Evolutionary conservation across 92 coral and sea anemone species (phyloP).

Genomic region (Palythoa grandiflora): DNA sequence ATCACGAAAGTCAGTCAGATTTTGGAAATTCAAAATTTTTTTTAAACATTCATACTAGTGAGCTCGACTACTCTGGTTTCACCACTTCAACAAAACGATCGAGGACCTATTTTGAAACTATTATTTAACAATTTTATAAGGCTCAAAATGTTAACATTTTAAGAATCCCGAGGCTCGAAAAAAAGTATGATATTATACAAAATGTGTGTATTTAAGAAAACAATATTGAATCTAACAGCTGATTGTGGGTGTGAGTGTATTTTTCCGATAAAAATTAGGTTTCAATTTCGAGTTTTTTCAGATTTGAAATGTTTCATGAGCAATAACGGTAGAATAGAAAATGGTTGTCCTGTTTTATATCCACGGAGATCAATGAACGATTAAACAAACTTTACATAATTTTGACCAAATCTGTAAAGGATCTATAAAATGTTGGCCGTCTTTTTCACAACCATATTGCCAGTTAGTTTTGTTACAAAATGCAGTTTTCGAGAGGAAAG

Average conservation of each 20-base stretch:
- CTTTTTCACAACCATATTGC: constrained; percentile 3
- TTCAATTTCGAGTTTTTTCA: constrained; percentile 13
- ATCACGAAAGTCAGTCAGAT: too few relatives aligned
- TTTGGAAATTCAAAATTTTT: too few relatives aligned
- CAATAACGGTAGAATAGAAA: not conserved
- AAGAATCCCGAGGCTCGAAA: too few relatives aligned
- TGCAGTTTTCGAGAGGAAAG: too few relatives aligned
- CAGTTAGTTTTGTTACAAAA: not conserved
- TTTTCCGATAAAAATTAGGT: constrained; percentile 11
- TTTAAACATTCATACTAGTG: too few relatives aligned
- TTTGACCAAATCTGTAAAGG: not conserved
- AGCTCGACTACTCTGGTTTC: too few relatives aligned
- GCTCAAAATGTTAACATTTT: too few relatives aligned
- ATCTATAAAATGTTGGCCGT: constrained; percentile 21
- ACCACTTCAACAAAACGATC: too few relatives aligned
- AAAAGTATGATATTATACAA: too few relatives aligned
- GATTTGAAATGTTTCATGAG: constrained; percentile 10
- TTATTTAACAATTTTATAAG: too few relatives aligned
- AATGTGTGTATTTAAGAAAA: not conserved
- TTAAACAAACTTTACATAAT: not conserved
- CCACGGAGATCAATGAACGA: not conserved
- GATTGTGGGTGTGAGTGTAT: not conserved
- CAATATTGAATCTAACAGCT: not conserved
- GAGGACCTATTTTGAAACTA: too few relatives aligned
- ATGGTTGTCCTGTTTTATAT: not conserved